Percentiles rank a stretch among this genome's conserved stretches.
Evolutionary conservation across 2,797 vertebrate genomes (phyloP).

Genomic region (Siniperca scherzeri): DNA sequence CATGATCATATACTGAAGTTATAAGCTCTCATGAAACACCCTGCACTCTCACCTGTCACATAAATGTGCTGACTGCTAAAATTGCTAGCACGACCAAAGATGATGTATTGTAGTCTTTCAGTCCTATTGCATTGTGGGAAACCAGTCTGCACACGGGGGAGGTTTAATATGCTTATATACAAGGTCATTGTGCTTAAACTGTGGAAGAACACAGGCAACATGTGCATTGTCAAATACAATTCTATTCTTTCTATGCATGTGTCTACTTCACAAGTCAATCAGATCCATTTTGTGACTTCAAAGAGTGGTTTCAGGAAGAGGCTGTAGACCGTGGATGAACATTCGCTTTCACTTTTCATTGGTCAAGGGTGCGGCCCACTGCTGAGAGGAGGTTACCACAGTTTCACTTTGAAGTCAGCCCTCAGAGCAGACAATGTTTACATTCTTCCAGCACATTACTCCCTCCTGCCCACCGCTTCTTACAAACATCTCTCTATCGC

Average conservation of each 20-base stretch:
- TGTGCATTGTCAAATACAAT: conserved; percentile 8
- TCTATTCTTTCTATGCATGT: neutral
- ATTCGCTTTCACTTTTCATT: conserved; percentile 77
- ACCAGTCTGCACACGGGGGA: neutral
- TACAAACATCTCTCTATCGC: conserved; percentile 17
- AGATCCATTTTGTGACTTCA: conserved; percentile 77
- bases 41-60: neutral
- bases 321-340: conserved; percentile 74
- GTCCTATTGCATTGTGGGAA: neutral
- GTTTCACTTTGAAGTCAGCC: conserved; percentile 78
- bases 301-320: conserved; percentile 65
- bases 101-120: neutral
- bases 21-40: neutral
- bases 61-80: neutral
- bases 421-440: conserved; percentile 77
- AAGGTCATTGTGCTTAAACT: neutral
- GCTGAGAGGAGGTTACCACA: conserved; percentile 63
- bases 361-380: conserved; percentile 71
- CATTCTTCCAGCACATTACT: conserved; percentile 56
- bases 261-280: conserved; percentile 65
- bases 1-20: neutral
- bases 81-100: neutral
- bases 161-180: neutral
- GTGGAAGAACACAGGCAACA: conserved; percentile 4
- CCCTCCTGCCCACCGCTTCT: conserved; percentile 6